These are phyloP conservation scores for Drosophila limbata DNA, from an alignment of 2,888 invertebrate genomes.

Conservation along the genomic window DNA sequence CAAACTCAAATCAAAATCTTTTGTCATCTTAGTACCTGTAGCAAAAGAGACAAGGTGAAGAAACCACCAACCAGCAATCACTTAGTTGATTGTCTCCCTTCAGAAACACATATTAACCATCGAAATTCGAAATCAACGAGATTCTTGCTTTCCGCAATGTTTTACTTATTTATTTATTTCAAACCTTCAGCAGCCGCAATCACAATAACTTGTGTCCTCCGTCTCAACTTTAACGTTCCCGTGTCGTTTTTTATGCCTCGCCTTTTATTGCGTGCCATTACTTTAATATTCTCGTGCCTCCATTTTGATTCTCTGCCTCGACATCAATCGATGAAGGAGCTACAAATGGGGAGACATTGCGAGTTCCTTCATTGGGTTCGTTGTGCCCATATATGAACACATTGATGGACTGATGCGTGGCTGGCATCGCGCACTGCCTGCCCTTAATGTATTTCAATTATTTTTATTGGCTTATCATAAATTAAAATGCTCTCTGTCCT, in stretches of 20 bases:
- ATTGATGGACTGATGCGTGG: conserved; percentile 37
- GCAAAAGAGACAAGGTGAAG: conserved; percentile 6
- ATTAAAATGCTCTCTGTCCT: conserved; percentile 64
- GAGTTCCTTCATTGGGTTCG: conserved; percentile 25
- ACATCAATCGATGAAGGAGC: conserved; percentile 52
- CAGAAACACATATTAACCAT: conserved; percentile 10
- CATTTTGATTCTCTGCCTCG: conserved; percentile 26
- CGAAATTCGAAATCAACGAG: conserved; percentile 12
- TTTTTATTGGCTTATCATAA: conserved; percentile 74
- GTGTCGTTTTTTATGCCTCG: conserved; percentile 48
- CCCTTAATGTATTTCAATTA: conserved; percentile 73
- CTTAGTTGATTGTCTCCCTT: conserved; percentile 19
- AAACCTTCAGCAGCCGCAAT: conserved; percentile 42
- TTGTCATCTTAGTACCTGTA: conserved; percentile 24
- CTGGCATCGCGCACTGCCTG: conserved; percentile 39
- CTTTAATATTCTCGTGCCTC: conserved; percentile 58
- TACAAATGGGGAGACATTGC: conserved; percentile 2
- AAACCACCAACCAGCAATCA: conserved; percentile 48
- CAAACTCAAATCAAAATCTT: conserved; percentile 47
- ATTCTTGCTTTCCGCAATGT: conserved; percentile 26
- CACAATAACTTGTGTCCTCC: conserved; percentile 28
- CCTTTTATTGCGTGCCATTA: conserved; percentile 68
- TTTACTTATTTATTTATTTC: conserved; percentile 54
- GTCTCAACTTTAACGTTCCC: conserved; percentile 63
- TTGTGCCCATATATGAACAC: conserved; percentile 41